Evolutionary conservation across 1,140 invertebrate genomes (phyloP), one percentile per base, ranked within the genome.

Genomic region (Solenopsis fugax): DNA sequence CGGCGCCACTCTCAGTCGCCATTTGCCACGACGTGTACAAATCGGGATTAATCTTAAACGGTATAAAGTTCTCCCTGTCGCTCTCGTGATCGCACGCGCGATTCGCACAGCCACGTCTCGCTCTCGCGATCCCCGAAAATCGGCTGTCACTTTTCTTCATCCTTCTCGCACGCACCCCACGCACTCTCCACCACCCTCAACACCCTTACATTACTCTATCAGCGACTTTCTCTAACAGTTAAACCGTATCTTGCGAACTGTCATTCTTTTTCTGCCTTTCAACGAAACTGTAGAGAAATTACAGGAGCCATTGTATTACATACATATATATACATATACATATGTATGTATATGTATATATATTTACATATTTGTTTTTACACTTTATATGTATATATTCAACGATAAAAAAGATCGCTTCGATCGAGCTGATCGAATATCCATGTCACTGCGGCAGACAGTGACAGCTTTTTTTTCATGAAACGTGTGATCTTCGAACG

Each of bases 51-150:
- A 78, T 54, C 62, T 81, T 89, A 89, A 90, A 62, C 52, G 10
- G 45, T 86, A 87, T 64, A 89, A 82, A 87, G 56, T 60, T 29
- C 60, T 80, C 4, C 78, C 69, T 54, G 37, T 73, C 65, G 13
- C 76, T 56, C 85, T 88, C 69, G 77, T 77, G 85, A 24, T 90
- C 73, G 88, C 82, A 90, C 86, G 87, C 77, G 24, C 76, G 48
- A 90, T 73, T 56, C 80, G 89, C 84, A 91, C 87, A 91, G 90
- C 89, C 90, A 85, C 88, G 75, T 80, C 88, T 87, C 88, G 89
- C 67, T 65, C 60, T 65, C 87, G 37, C 85, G 67, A 87, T 56
- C 12, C 58, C 54, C 64, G 60, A 69, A 69, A 54, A 41, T 73
- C 78, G 7, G 65, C 18, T 41, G 54, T 80, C 78, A 34, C 41